Evolutionary conservation across 2,797 vertebrate genomes (phyloP).

Genomic region (Thripadectes ignobilis): DNA sequence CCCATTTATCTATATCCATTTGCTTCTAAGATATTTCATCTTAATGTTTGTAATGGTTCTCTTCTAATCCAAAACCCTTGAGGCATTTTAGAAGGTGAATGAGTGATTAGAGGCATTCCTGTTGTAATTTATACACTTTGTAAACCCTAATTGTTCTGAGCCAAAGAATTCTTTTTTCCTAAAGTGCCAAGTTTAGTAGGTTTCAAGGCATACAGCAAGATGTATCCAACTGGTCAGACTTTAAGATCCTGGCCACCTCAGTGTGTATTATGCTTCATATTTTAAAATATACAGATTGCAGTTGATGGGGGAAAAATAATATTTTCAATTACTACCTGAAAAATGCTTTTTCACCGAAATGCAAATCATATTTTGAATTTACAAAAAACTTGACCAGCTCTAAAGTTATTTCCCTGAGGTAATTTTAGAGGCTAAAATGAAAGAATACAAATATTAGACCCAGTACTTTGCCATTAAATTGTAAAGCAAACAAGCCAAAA

Average conservation of each 20-base stretch:
- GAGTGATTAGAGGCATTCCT: constrained; percentile 65
- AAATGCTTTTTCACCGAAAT: neutral
- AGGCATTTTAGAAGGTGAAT: constrained; percentile 62
- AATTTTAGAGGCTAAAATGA: neutral
- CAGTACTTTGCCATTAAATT: neutral
- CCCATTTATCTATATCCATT: neutral
- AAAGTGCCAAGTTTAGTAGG: neutral
- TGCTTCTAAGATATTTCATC: neutral
- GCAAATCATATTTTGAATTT: neutral
- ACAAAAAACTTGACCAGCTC: neutral
- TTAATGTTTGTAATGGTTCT: neutral
- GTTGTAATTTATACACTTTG: constrained; percentile 52
- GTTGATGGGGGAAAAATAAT: neutral
- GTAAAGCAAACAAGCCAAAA: neutral
- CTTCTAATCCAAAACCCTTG: constrained; percentile 39
- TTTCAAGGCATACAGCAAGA: neutral
- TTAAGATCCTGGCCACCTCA: neutral
- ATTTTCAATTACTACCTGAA: neutral
- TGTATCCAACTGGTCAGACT: neutral
- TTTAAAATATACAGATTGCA: neutral
- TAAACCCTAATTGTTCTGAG: constrained; percentile 47
- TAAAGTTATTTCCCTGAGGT: neutral
- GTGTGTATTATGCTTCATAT: neutral
- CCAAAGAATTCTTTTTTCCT: constrained; percentile 39
- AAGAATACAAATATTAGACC: neutral